Evolutionary conservation across 2,888 invertebrate genomes (phyloP).

Genomic region (Drosophila yooni): DNA sequence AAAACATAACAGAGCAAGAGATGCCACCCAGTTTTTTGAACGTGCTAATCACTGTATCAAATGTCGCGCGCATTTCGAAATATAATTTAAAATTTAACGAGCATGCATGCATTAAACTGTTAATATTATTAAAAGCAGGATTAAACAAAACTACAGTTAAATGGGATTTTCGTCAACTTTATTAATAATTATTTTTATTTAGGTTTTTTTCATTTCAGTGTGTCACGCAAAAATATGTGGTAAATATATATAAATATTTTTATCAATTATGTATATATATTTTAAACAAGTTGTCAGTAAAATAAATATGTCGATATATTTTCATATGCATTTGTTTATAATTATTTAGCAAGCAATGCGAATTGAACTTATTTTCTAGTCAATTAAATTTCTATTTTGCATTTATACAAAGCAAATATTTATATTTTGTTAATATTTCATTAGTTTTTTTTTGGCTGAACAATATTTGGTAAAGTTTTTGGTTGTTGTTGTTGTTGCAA

Average conservation of each 20-base stretch:
- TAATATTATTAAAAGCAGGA: constrained; percentile 40
- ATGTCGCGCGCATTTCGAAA: constrained; percentile 15
- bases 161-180: constrained; percentile 64
- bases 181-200: constrained; percentile 51
- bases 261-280: constrained; percentile 1
- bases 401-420: constrained; percentile 33
- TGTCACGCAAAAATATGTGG: constrained; percentile 68
- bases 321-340: constrained; percentile 22
- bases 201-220: constrained; percentile 20
- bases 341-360: constrained; percentile 69
- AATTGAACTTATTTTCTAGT: constrained; percentile 61
- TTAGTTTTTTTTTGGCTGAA: constrained; percentile 39
- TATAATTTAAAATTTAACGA: background rate
- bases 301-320: constrained; percentile 45
- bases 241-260: constrained; percentile 18
- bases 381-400: constrained; percentile 28
- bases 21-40: background rate
- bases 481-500: constrained; percentile 31
- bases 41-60: background rate
- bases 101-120: constrained; percentile 30
- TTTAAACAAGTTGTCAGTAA: constrained; percentile 49
- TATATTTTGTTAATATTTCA: constrained; percentile 23
- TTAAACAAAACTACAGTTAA: constrained; percentile 61
- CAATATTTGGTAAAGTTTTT: constrained; percentile 45
- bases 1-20: background rate